These are phyloP conservation scores for Drosophila nr. perissopoda DNA, from an alignment of 2,888 invertebrate genomes.

Conservation along the genomic window DNA sequence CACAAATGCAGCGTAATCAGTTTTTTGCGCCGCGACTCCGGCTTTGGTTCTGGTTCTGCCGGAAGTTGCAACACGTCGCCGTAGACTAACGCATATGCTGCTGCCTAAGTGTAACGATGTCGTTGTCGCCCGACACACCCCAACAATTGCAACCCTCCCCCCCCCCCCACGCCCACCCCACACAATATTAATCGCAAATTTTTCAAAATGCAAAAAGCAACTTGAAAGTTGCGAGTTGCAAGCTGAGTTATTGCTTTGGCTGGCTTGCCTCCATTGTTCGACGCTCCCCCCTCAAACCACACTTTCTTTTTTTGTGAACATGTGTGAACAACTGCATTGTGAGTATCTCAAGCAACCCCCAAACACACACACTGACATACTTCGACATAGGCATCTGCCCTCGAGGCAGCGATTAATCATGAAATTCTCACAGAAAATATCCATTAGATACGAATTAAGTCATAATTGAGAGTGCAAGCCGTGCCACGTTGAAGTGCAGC, in stretches of 20 bases:
- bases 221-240: conserved; percentile 46
- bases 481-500: conserved; percentile 70
- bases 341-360: conserved; percentile 47
- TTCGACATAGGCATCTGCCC: conserved; percentile 40
- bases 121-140: conserved; percentile 58
- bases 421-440: conserved; percentile 79
- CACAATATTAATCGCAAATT: conserved; percentile 56
- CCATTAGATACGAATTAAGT: conserved; percentile 82
- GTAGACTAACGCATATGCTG: conserved; percentile 63
- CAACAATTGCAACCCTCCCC: conserved; percentile 48
- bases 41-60: conserved; percentile 35
- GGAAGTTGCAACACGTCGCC: conserved; percentile 77
- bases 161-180: not conserved
- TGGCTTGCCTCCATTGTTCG: conserved; percentile 46
- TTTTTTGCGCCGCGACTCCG: conserved; percentile 54
- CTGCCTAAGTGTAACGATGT: conserved; percentile 50
- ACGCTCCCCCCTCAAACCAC: conserved; percentile 36
- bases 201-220: conserved; percentile 50
- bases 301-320: conserved; percentile 67
- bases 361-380: not conserved
- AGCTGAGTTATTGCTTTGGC: conserved; percentile 60
- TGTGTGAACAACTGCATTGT: conserved; percentile 78
- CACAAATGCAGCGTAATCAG: conserved; percentile 75
- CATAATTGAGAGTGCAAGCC: conserved; percentile 81
- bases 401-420: conserved; percentile 77